Evolutionary conservation across 2,113 vertebrate genomes (phyloP), one percentile per base, ranked within the genome.

Genomic region (Pantherophis guttatus): DNA sequence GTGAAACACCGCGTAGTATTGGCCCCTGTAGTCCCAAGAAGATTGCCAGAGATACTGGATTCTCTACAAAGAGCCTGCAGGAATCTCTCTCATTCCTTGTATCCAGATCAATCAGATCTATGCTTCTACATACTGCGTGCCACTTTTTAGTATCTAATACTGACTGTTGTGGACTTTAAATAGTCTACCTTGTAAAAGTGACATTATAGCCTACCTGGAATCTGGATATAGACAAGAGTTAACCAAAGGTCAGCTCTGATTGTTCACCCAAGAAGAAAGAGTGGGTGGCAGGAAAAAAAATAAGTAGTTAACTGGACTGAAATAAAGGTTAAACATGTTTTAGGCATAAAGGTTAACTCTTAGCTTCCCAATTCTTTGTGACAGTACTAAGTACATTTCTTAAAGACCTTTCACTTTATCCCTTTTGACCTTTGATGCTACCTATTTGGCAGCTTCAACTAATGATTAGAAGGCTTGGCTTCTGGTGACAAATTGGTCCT

Each of bases 371-470:
- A 21, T 81, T 81, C 75, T 81, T 81, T 81, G 75, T 39, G 33
- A 81, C 17, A 81, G 21, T 48, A 86, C 48, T 52, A 89, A 59
- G 26, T 81, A 54, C 39, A 33, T 57, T 58, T 88, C 92, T 81
- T 81, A 26, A 65, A 89, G 24, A 26, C 23, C 3, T 90, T 93
- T 92, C 39, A 33, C 33, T 70, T 96, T 33, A 0, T 52, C 70
- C 94, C 96, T 93, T 95, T 91, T 5, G 89, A 92, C 91, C 85
- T 86, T 62, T 94, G 95, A 93, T 92, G 93, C 87, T 96, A 95
- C 91, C 93, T 91, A 92, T 88, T 92, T 19, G 5, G 95, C 94
- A 95, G 88, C 95, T 58, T 39, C 93, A 88, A 90, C 9, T 85
- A 91, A 33, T 0, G 2, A 91, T 93, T 50, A 44, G 75, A 96